These are phyloP conservation scores for Syngnathus scovelli DNA, from an alignment of 2,113 vertebrate genomes.

Conservation along the genomic window DNA sequence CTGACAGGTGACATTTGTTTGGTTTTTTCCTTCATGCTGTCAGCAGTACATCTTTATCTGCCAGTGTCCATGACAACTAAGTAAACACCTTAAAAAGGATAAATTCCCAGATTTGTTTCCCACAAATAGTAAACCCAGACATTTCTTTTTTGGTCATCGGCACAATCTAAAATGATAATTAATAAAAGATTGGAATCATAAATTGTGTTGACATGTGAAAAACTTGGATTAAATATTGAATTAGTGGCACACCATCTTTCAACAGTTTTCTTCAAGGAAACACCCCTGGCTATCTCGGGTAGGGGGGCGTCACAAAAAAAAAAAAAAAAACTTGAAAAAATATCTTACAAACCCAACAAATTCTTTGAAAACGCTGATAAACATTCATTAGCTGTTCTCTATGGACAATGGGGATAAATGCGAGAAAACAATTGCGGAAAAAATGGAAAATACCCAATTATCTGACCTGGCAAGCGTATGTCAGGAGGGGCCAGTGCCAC, in stretches of 20 bases:
- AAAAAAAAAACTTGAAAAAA: too few relatives aligned
- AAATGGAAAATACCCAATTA: too few relatives aligned
- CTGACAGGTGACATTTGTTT: background rate
- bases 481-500: too few relatives aligned
- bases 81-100: background rate
- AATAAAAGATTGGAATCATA: background rate
- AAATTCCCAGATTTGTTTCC: background rate
- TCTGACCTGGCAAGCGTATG: too few relatives aligned
- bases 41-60: background rate
- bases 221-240: background rate
- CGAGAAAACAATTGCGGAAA: too few relatives aligned
- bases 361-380: too few relatives aligned
- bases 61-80: background rate
- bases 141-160: background rate
- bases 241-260: background rate
- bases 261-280: background rate
- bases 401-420: too few relatives aligned
- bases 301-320: too few relatives aligned
- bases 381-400: too few relatives aligned
- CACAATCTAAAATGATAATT: background rate
- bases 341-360: too few relatives aligned
- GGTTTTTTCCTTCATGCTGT: background rate
- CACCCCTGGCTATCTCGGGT: background rate
- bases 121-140: background rate
- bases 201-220: background rate